These are phyloP conservation scores for Lepilemur ruficaudatus DNA, from an alignment of 2,797 vertebrate genomes.

Conservation along the genomic window DNA sequence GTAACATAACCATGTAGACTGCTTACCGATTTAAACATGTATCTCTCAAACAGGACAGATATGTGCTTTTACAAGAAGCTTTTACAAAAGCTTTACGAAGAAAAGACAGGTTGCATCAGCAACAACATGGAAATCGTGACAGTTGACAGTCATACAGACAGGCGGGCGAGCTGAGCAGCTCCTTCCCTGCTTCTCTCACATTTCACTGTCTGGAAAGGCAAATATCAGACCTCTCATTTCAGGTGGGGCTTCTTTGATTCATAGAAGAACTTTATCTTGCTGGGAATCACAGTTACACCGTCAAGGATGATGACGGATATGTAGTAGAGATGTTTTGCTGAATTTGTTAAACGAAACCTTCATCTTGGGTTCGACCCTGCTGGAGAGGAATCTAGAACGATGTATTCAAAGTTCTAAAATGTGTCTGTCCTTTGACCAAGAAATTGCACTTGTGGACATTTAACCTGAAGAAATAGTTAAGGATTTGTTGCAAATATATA, in stretches of 20 bases:
- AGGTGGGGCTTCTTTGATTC: not conserved
- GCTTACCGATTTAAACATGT: not conserved
- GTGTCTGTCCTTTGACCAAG: not conserved
- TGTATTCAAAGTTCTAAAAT: not conserved
- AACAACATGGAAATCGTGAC: not conserved
- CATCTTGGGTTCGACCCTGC: not conserved
- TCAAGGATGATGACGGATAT: not conserved
- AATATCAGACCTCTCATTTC: not conserved
- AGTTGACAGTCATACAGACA: not conserved
- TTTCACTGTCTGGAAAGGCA: constrained; percentile 35
- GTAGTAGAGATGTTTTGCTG: not conserved
- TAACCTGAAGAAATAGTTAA: not conserved
- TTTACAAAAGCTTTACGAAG: not conserved
- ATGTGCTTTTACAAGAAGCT: not conserved
- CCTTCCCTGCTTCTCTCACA: not conserved
- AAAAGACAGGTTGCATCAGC: not conserved
- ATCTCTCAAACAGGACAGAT: not conserved
- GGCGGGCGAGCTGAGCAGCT: not conserved
- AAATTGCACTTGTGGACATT: not conserved
- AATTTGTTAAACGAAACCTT: constrained; percentile 8
- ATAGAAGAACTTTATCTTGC: not conserved
- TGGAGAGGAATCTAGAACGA: constrained; percentile 3
- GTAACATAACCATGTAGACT: not conserved
- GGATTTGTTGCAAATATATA: not conserved
- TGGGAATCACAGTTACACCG: not conserved